These are phyloP conservation scores for Aotus griseimembra DNA, from an alignment of 2,797 vertebrate species.

Conservation along the genomic window DNA sequence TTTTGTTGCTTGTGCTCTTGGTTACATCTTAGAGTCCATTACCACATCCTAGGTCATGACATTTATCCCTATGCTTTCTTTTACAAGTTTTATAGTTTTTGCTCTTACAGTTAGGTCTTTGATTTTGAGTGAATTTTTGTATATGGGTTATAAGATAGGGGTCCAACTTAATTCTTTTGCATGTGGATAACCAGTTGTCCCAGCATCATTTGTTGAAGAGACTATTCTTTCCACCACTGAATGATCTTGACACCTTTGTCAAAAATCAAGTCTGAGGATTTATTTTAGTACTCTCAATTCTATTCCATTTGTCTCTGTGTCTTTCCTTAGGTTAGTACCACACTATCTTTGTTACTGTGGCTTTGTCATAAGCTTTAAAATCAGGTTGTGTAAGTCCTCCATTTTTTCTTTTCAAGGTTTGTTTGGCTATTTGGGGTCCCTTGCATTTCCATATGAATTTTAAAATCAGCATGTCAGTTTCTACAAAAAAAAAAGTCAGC, in stretches of 20 bases:
- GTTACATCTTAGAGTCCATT: constrained; percentile 2
- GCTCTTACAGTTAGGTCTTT: constrained; percentile 1
- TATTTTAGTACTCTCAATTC: constrained; percentile 18
- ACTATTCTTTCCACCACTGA: not conserved
- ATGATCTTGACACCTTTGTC: not conserved
- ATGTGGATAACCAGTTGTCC: not conserved
- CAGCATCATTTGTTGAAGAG: not conserved
- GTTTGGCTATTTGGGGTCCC: not conserved
- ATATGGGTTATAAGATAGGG: not conserved
- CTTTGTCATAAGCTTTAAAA: constrained; percentile 19
- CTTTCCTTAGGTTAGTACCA: not conserved
- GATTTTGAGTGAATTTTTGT: not conserved
- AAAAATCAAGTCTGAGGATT: constrained; percentile 10
- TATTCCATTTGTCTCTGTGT: not conserved
- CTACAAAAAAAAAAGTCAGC: not conserved
- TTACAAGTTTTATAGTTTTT: constrained; percentile 4
- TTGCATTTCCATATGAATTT: constrained; percentile 10
- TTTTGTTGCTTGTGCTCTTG: constrained; percentile 29
- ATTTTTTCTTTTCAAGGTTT: constrained; percentile 13
- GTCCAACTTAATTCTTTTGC: not conserved
- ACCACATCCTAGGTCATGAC: not conserved
- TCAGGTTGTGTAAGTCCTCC: not conserved
- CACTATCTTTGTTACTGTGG: not conserved
- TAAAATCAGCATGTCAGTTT: constrained; percentile 8
- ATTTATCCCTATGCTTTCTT: constrained; percentile 1